phyloP scores from a whole-genome alignment of 2,113 vertebrate genomes.

The Hippocampus mohnikei region DNA sequence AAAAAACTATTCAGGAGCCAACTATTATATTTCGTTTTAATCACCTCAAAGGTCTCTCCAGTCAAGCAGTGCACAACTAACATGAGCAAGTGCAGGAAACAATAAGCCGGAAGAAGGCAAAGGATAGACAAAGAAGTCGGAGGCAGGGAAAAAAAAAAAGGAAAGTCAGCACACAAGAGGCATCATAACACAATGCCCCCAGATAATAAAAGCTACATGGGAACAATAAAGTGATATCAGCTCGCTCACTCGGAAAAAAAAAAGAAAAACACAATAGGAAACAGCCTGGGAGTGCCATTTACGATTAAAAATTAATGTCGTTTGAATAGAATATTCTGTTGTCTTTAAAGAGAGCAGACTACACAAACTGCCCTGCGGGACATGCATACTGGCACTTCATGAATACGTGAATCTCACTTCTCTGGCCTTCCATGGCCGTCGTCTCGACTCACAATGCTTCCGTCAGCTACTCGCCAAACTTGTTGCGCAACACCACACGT shows the following conservation, averaged over 20 bases:
- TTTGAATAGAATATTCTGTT: constrained; percentile 70
- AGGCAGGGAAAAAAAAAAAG: constrained; percentile 15
- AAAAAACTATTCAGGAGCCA: constrained; percentile 70
- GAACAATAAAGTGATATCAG: constrained; percentile 79
- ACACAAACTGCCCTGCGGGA: constrained; percentile 46
- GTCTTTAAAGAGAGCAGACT: constrained; percentile 57
- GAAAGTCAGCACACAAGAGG: constrained; percentile 39
- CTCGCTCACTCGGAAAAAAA: constrained; percentile 79
- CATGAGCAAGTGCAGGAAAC: constrained; percentile 38
- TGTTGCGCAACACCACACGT: background rate
- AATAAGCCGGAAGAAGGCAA: constrained; percentile 29
- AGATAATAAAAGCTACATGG: constrained; percentile 77
- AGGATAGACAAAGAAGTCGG: constrained; percentile 41
- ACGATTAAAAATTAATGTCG: constrained; percentile 78
- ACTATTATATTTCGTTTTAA: constrained; percentile 86
- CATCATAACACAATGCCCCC: constrained; percentile 72
- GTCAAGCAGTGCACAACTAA: constrained; percentile 69
- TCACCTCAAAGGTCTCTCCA: constrained; percentile 84
- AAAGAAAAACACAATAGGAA: constrained; percentile 69
- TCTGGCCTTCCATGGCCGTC: constrained; percentile 5
- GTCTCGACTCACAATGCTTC: background rate
- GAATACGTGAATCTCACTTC: constrained; percentile 23
- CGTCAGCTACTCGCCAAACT: background rate
- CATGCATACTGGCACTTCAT: constrained; percentile 27
- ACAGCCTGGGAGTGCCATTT: constrained; percentile 72